phyloP scores from a whole-genome alignment of 2,113 vertebrate species.

The Rynchops niger region DNA sequence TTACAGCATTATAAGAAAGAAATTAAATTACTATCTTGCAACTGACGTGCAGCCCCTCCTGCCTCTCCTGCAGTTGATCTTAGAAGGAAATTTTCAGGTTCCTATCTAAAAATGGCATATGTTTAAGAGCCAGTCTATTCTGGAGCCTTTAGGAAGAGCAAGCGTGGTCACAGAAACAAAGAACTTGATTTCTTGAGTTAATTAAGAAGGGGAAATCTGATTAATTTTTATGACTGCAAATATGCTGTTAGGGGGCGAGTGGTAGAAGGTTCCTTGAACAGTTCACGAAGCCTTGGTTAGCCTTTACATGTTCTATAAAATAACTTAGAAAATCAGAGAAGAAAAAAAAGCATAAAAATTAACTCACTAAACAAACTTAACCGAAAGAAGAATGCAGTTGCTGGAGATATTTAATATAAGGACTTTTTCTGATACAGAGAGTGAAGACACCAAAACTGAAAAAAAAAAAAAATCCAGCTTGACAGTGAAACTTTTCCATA shows the following conservation, averaged over 20 bases:
- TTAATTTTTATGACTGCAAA: not conserved
- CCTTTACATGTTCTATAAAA: not conserved
- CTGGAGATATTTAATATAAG: not conserved
- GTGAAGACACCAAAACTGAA: not conserved
- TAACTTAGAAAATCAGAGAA: not conserved
- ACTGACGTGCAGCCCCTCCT: not conserved
- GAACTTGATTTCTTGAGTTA: not conserved
- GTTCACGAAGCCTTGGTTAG: not conserved
- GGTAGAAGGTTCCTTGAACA: not conserved
- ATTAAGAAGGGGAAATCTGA: not conserved
- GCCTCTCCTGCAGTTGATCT: not conserved
- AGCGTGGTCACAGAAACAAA: not conserved
- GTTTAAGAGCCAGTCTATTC: not conserved
- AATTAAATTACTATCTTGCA: not conserved
- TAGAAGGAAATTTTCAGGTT: not conserved
- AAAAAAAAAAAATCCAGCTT: accelerated
- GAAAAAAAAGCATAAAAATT: not conserved
- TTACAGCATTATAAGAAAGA: not conserved
- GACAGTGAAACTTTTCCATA: not conserved
- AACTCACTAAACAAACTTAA: not conserved
- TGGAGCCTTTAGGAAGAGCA: not conserved
- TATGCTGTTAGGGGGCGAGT: not conserved
- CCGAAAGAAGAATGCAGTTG: not conserved
- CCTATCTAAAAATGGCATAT: not conserved
- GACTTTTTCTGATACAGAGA: not conserved